phyloP scores from a whole-genome alignment of 2,797 vertebrate species.

The Coluber constrictor region DNA sequence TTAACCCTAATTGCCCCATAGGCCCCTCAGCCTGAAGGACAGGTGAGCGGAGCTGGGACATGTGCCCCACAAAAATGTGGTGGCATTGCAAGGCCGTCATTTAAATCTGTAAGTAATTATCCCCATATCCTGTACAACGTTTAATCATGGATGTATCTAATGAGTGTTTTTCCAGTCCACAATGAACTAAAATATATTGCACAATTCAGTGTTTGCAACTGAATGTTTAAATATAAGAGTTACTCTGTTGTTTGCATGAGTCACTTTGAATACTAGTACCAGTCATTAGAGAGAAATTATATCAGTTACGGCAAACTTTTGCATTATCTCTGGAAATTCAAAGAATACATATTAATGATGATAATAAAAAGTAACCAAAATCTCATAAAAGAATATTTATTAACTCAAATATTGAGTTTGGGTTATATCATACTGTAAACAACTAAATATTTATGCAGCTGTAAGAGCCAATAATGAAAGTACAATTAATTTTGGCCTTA shows the following conservation, averaged over 20 bases:
- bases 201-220: slow-evolving; percentile 12
- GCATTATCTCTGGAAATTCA: neutral
- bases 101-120: slow-evolving; percentile 81
- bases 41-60: slow-evolving; percentile 77
- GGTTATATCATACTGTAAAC: neutral
- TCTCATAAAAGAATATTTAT: neutral
- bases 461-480: neutral
- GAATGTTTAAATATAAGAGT: neutral
- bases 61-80: slow-evolving; percentile 78
- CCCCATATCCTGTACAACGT: slow-evolving; percentile 62
- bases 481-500: neutral
- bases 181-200: slow-evolving; percentile 20
- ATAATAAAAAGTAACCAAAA: neutral
- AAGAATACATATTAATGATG: neutral
- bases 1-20: slow-evolving; percentile 60
- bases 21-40: slow-evolving; percentile 75
- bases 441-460: neutral
- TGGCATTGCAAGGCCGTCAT: slow-evolving; percentile 71
- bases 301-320: neutral
- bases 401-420: neutral
- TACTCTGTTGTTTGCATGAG: neutral
- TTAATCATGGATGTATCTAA: slow-evolving; percentile 46
- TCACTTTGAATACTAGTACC: slow-evolving; percentile 1
- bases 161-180: slow-evolving; percentile 31
- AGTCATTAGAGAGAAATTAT: slow-evolving; percentile 21